These are phyloP conservation scores for Caenorhabditis sulstoni DNA, from an alignment of 2,888 invertebrate genomes.

Conservation along the genomic window DNA sequence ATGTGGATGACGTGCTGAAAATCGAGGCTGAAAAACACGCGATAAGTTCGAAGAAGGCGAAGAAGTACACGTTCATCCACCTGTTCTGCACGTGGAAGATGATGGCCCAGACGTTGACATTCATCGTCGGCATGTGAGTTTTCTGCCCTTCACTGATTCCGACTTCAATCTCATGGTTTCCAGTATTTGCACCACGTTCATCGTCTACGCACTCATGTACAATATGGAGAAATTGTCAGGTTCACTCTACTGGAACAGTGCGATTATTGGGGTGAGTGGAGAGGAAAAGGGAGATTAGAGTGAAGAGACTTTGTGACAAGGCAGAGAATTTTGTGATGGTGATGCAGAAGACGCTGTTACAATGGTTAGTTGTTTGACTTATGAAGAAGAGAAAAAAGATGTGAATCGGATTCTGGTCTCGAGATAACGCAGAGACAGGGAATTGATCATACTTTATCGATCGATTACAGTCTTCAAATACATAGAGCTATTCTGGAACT, in stretches of 20 bases:
- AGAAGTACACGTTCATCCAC: constrained; percentile 62
- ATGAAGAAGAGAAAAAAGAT: constrained; percentile 5
- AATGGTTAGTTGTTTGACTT: constrained; percentile 15
- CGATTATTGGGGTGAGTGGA: constrained; percentile 54
- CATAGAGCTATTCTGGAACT: too few relatives aligned
- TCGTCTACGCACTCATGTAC: constrained; percentile 59
- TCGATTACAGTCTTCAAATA: too few relatives aligned
- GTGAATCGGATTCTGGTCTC: neutral
- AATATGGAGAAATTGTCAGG: constrained; percentile 63
- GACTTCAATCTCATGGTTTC: neutral
- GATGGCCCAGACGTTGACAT: constrained; percentile 57
- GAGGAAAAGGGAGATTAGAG: neutral
- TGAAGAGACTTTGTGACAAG: constrained; percentile 3
- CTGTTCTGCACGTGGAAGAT: constrained; percentile 64
- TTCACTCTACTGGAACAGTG: constrained; percentile 60
- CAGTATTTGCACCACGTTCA: constrained; percentile 57
- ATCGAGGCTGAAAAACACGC: constrained; percentile 42
- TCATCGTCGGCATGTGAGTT: constrained; percentile 60
- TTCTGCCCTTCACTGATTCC: neutral
- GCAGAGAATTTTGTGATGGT: constrained; percentile 2
- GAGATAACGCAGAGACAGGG: neutral
- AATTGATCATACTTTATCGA: too few relatives aligned
- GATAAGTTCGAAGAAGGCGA: constrained; percentile 36
- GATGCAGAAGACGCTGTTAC: neutral
- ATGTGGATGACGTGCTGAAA: constrained; percentile 46